Evolutionary conservation across 2,113 vertebrate species (phyloP).

Genomic region (Zapus hudsonius): DNA sequence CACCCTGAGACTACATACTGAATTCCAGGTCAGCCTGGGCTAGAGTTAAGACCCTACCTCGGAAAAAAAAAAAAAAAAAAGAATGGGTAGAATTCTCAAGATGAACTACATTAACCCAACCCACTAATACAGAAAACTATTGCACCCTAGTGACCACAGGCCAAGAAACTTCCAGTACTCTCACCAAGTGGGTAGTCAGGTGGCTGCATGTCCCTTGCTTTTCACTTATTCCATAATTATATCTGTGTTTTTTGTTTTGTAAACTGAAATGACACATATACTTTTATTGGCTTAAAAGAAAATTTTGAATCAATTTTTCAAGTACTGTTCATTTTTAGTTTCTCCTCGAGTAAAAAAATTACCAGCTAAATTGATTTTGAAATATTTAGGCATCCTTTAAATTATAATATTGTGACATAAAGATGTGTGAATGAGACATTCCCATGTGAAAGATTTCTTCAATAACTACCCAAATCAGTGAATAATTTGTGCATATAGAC

Average conservation of each 20-base stretch:
- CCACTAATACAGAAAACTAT: not conserved
- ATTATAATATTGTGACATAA: constrained; percentile 73
- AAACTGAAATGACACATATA: constrained; percentile 11
- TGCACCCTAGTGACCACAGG: constrained; percentile 30
- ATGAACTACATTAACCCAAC: constrained; percentile 46
- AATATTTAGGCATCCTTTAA: constrained; percentile 67
- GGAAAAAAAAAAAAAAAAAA: too few species aligned
- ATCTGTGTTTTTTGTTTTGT: constrained; percentile 52
- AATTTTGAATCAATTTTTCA: constrained; percentile 59
- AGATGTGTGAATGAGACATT: constrained; percentile 68
- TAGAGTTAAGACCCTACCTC: too few species aligned
- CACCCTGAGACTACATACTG: too few species aligned
- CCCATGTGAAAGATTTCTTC: constrained; percentile 40
- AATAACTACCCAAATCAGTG: constrained; percentile 59
- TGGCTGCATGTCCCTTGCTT: constrained; percentile 57
- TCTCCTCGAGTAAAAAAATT: constrained; percentile 64
- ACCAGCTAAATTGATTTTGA: constrained; percentile 55
- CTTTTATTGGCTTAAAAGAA: constrained; percentile 50
- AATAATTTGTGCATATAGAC: constrained; percentile 77
- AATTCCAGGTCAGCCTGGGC: too few species aligned
- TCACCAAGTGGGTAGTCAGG: constrained; percentile 28
- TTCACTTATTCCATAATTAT: constrained; percentile 79
- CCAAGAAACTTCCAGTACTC: constrained; percentile 37
- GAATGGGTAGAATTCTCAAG: not conserved
- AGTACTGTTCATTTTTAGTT: constrained; percentile 68